A percentile compares a stretch with the other conserved stretches of the same genome.
phyloP scores from a whole-genome alignment of 2,797 vertebrate genomes.

The Oreonectes daqikongensis region DNA sequence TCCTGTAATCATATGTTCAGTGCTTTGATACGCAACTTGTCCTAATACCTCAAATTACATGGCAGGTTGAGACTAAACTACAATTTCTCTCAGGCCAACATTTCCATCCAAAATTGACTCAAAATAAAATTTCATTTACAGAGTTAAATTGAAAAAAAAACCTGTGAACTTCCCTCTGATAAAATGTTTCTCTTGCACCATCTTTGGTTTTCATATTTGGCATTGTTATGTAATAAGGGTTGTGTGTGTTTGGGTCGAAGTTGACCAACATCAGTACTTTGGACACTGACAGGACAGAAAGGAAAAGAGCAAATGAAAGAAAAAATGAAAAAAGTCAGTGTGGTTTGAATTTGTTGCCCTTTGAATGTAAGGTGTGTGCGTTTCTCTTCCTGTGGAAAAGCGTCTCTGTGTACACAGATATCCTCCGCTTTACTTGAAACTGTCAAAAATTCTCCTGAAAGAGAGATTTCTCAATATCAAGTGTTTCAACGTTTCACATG shows the following conservation, averaged over 20 bases:
- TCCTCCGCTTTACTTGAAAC: conserved; percentile 6
- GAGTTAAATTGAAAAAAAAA: conserved; percentile 20
- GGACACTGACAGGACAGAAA: neutral
- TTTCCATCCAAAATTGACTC: conserved; percentile 27
- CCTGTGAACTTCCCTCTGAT: neutral
- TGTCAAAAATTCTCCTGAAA: conserved; percentile 1
- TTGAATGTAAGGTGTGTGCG: neutral
- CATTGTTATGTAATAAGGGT: conserved; percentile 9
- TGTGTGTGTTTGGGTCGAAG: neutral
- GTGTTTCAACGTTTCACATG: neutral
- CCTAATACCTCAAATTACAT: too few species aligned
- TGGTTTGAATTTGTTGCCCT: conserved; percentile 30
- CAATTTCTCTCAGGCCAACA: neutral
- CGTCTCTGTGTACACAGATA: conserved; percentile 15
- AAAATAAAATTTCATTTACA: conserved; percentile 24
- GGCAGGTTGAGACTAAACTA: too few species aligned
- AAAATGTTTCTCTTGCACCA: conserved; percentile 27
- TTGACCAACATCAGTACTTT: conserved; percentile 14
- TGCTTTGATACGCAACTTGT: too few species aligned
- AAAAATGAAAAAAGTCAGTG: conserved; percentile 5
- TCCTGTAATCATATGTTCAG: conserved; percentile 53
- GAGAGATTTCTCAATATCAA: neutral
- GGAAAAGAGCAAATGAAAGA: conserved; percentile 32
- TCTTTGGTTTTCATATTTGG: conserved; percentile 19
- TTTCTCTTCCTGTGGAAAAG: conserved; percentile 28